Evolutionary conservation across 2,113 vertebrate genomes (phyloP), one percentile per base, ranked within the genome.

Genomic region (Xiphorhynchus elegans): DNA sequence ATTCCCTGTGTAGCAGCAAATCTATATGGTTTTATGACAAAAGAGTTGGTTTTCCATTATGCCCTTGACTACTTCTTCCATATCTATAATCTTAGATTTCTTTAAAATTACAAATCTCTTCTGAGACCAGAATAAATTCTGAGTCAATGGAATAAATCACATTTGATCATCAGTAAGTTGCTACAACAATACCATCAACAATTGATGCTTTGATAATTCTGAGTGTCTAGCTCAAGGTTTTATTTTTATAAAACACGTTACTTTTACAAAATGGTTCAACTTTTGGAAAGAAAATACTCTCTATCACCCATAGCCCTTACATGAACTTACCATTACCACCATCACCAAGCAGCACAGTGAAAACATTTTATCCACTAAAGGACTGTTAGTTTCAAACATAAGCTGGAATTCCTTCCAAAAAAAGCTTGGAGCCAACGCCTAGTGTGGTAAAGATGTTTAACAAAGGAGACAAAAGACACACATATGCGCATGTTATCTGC

Each of bases 181-280:
- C 44, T 62, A 80, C 3, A 62, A 58, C 29, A 88, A 60, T 31
- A 73, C 6, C 21, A 60, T 49, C 35, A 76, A 44, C 40, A 93
- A 16, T 1, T 49, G 33, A 47, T 64, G 35, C 6, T 66, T 77
- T 49, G 25, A 60, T 62, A 58, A 2, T 39, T 56, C 23, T 37
- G 21, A 37, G 4, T 62, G 64, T 31, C 37, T 33, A 58, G 26
- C 17, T 59, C 29, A 20, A 79, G 24, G 9, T 55, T 87, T 62
- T 40, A 25, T 21, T 70, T 68, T 56, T 68, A 49, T 53, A 73
- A 53, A 66, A 62, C 11, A n/a, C 0, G 0, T 4, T 75, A 17
- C 52, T 85, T 84, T 67, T 42, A 84, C 23, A 79, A 62, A 89
- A 75, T 31, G 4, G 35, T 75, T 78, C 35, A 10, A 19, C 35